These are phyloP conservation scores for Litoditis marina DNA, from an alignment of 2,888 invertebrate genomes.

Conservation along the genomic window DNA sequence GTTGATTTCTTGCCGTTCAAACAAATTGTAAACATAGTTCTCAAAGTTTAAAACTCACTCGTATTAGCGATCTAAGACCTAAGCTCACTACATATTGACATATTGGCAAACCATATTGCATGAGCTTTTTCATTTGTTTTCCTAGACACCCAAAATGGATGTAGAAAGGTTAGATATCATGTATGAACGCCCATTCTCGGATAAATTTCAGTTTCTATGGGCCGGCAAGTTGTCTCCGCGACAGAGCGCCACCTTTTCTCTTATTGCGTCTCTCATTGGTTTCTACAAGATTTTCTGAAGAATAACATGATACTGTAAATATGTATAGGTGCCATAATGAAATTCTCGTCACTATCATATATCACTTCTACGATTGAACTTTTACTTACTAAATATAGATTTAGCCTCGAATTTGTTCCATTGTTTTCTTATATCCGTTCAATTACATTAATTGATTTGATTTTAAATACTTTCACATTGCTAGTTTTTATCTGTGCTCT, in stretches of 20 bases:
- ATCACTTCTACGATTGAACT: no score
- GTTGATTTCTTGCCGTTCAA: background rate
- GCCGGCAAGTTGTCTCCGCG: conserved; percentile 44
- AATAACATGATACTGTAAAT: background rate
- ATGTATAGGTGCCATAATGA: no score
- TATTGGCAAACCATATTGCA: background rate
- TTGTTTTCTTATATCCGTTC: background rate
- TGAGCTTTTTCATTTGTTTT: background rate
- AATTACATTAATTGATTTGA: background rate
- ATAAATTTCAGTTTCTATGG: conserved; percentile 39
- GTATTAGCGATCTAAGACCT: background rate
- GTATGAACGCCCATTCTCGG: no score
- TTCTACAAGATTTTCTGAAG: conserved; percentile 36
- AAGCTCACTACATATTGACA: background rate
- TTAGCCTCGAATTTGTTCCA: no score
- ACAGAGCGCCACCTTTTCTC: conserved; percentile 45
- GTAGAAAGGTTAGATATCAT: no score
- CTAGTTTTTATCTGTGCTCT: background rate
- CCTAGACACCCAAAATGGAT: no score
- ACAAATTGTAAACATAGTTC: no score
- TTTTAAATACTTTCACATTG: background rate
- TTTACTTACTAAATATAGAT: no score
- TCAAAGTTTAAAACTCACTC: no score
- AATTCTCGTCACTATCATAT: no score
- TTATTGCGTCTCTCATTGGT: conserved; percentile 53